These are phyloP conservation scores for Platypus cylindrus DNA, from an alignment of 2,888 invertebrate species.

Conservation along the genomic window DNA sequence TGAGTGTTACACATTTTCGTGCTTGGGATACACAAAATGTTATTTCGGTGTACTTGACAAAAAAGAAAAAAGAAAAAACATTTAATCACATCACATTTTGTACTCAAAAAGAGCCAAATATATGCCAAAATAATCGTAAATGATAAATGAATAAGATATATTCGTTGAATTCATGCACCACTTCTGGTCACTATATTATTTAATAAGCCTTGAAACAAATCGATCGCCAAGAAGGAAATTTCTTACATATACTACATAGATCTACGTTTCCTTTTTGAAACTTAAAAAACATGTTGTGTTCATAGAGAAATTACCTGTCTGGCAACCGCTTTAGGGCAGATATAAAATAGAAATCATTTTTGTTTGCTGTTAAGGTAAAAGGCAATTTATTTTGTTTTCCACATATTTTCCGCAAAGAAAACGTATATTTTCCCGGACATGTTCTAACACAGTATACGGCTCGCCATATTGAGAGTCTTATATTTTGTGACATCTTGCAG, in stretches of 20 bases:
- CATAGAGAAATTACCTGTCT: constrained; percentile 15
- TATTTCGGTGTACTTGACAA: no score
- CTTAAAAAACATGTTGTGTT: constrained; percentile 14
- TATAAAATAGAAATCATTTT: constrained; percentile 16
- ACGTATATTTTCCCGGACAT: constrained; percentile 15
- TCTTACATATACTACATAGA: constrained; percentile 10
- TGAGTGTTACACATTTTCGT: no score
- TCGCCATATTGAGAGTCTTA: constrained; percentile 26
- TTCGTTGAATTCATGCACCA: no score
- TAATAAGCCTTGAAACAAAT: constrained; percentile 9
- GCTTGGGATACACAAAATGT: no score
- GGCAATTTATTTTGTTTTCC: constrained; percentile 16
- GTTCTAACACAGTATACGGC: constrained; percentile 11
- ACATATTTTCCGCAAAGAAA: constrained; percentile 7
- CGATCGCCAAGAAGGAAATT: constrained; percentile 8
- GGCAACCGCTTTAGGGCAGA: constrained; percentile 12
- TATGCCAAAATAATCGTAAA: no score
- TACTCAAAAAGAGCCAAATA: no score
- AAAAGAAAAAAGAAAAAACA: no score
- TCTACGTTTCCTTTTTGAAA: constrained; percentile 12
- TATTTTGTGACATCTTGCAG: constrained; percentile 27
- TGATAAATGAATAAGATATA: no score
- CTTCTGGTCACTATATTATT: no score
- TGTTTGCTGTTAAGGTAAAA: constrained; percentile 16
- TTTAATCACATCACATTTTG: no score